These are phyloP conservation scores for Arvicanthis niloticus DNA, from an alignment of 2,113 vertebrate genomes.

Conservation along the genomic window DNA sequence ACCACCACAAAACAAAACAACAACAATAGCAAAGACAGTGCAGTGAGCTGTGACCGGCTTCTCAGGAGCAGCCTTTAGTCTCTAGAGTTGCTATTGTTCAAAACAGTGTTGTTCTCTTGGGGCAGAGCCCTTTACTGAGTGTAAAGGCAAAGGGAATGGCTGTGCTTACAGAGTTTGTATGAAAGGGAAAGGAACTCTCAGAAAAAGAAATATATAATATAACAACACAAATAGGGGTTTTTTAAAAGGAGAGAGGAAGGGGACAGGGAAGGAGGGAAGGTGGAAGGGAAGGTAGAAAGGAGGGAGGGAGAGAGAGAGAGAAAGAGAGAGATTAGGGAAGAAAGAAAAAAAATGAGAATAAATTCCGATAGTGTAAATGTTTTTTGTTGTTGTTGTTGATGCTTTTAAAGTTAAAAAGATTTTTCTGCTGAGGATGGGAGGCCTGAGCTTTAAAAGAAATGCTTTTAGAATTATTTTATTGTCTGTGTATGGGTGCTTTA, in stretches of 20 bases:
- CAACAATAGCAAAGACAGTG: neutral
- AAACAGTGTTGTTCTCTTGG: neutral
- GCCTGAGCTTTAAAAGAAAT: neutral
- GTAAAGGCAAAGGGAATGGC: neutral
- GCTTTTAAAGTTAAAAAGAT: neutral
- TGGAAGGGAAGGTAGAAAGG: neutral
- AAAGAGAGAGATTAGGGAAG: neutral
- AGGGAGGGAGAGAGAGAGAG: neutral
- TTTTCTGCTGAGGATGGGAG: neutral
- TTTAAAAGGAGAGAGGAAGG: neutral
- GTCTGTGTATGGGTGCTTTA: neutral
- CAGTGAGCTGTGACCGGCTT: neutral
- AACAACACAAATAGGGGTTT: neutral
- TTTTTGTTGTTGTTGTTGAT: neutral
- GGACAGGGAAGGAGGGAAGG: neutral
- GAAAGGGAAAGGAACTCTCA: neutral
- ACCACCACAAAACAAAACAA: neutral
- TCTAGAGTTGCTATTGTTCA: neutral
- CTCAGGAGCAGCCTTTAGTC: neutral
- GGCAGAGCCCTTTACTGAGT: neutral
- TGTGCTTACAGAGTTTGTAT: constrained; percentile 29
- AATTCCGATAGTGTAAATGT: neutral
- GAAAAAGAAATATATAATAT: neutral
- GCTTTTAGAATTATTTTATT: neutral
- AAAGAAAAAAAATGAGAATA: neutral